Conservation (phyloP, 2,113 vertebrate species). For the Gavialis gangeticus region DNA sequence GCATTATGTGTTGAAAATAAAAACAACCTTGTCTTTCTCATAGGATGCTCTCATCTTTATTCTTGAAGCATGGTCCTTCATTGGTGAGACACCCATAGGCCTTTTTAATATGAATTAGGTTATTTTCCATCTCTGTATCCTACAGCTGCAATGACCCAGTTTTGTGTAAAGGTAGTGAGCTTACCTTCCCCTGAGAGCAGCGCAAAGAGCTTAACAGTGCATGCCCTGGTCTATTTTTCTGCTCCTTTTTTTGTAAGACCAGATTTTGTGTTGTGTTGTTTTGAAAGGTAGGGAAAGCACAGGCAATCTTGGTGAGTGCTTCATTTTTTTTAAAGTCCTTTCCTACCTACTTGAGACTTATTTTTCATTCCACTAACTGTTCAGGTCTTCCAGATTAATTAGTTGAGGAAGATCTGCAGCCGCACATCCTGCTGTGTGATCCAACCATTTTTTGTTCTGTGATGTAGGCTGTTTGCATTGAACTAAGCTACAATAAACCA, state of each 20-base stretch:
- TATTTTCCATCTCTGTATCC: background rate
- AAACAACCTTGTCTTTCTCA: background rate
- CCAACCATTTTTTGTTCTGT: slow-evolving; percentile 17
- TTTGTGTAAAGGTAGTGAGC: background rate
- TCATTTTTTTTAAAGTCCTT: slow-evolving; percentile 59
- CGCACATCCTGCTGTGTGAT: slow-evolving; percentile 37
- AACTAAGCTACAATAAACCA: slow-evolving; percentile 58
- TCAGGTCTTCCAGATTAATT: slow-evolving; percentile 65
- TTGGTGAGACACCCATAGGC: background rate
- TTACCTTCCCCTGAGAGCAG: background rate
- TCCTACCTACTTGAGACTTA: slow-evolving; percentile 65
- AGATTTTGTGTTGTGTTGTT: background rate
- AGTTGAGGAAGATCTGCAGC: slow-evolving; percentile 60
- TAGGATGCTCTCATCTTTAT: background rate
- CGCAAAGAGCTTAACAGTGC: accelerated
- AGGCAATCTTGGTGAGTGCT: slow-evolving; percentile 17
- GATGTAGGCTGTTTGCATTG: slow-evolving; percentile 6
- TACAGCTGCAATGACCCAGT: accelerated
- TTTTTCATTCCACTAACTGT: slow-evolving; percentile 56
- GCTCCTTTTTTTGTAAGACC: background rate
- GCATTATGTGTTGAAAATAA: background rate
- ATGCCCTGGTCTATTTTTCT: background rate
- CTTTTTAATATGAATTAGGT: background rate
- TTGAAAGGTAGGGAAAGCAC: slow-evolving; percentile 40
- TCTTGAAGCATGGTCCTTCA: background rate